Conservation (phyloP, 1,140 invertebrate genomes). For the Neomicropteryx cornuta region DNA sequence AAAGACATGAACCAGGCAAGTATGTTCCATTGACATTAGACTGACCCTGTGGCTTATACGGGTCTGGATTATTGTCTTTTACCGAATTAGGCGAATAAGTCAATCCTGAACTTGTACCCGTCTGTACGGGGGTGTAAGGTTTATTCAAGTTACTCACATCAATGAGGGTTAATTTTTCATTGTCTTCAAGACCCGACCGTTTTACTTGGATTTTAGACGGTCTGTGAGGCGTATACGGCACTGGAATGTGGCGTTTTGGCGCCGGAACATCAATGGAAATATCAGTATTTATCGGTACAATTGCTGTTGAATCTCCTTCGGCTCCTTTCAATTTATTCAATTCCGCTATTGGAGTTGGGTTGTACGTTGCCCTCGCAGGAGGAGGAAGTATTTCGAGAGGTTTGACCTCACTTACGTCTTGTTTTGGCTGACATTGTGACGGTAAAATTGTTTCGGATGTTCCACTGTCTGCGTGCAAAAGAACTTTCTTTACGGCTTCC, state of each 20-base stretch:
- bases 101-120: constrained; percentile 18
- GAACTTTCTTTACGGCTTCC: constrained; percentile 35
- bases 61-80: constrained; percentile 23
- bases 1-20: constrained; percentile 28
- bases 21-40: constrained; percentile 27
- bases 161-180: too few relatives aligned
- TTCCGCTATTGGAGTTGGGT: constrained; percentile 39
- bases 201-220: constrained; percentile 28
- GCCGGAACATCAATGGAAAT: too few relatives aligned
- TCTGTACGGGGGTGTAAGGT: constrained; percentile 27
- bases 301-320: constrained; percentile 20
- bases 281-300: too few relatives aligned
- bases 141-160: constrained; percentile 25
- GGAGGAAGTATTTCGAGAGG: background rate
- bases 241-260: constrained; percentile 33
- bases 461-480: constrained; percentile 26
- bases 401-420: constrained; percentile 8
- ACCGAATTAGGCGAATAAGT: constrained; percentile 29
- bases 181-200: too few relatives aligned
- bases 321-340: constrained; percentile 30
- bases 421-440: constrained; percentile 4
- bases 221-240: constrained; percentile 37
- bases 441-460: constrained; percentile 9
- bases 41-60: constrained; percentile 29
- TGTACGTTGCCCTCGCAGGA: constrained; percentile 29